Percentiles rank a stretch among this genome's conserved stretches.
These are phyloP conservation scores for Lepidostoma basale DNA, from an alignment of 1,140 invertebrate species.

Conservation along the genomic window DNA sequence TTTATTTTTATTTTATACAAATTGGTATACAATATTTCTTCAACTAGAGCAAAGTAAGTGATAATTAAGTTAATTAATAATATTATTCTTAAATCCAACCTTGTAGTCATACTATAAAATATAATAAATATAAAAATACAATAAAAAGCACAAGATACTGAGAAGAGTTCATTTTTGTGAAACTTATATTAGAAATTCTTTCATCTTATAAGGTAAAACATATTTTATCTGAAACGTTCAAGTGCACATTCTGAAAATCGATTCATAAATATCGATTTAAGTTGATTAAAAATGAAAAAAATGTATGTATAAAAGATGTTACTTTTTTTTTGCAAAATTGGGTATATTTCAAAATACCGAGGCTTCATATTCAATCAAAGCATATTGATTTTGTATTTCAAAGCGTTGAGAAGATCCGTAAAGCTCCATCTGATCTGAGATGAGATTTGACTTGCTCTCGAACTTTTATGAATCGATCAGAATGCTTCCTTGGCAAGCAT, in stretches of 20 bases:
- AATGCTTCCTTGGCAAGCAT: background rate
- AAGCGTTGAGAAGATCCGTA: background rate
- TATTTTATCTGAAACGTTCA: too few relatives aligned
- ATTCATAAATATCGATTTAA: background rate
- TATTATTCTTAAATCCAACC: too few relatives aligned
- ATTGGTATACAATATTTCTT: too few relatives aligned
- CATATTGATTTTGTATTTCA: constrained; percentile 15
- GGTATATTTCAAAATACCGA: background rate
- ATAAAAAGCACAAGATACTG: too few relatives aligned
- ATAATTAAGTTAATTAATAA: too few relatives aligned
- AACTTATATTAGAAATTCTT: too few relatives aligned
- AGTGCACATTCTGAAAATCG: background rate
- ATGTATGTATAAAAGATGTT: background rate
- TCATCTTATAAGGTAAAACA: too few relatives aligned
- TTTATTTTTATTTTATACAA: too few relatives aligned
- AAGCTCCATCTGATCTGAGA: background rate
- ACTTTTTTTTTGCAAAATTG: background rate
- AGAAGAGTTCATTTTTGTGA: too few relatives aligned
- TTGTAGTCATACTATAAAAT: too few relatives aligned
- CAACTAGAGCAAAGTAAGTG: too few relatives aligned
- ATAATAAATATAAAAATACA: too few relatives aligned
- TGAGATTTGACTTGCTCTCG: background rate
- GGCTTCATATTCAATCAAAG: constrained; percentile 10
- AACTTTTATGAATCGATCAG: constrained; percentile 8
- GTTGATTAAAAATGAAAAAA: constrained; percentile 4